Evolutionary conservation across 2,888 invertebrate genomes (phyloP).

Genomic region (Plusia festucae): DNA sequence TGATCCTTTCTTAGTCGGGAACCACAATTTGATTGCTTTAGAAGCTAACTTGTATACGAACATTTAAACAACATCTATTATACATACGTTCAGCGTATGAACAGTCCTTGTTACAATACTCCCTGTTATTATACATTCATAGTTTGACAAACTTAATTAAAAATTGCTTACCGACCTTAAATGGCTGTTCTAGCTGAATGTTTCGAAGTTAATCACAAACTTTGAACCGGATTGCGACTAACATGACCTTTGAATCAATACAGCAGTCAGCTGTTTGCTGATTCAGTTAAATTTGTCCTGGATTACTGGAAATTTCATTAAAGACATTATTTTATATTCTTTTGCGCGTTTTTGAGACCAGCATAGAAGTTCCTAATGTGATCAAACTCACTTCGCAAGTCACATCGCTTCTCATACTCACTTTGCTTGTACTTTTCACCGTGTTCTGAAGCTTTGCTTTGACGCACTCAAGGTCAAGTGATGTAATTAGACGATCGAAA

Average conservation of each 20-base stretch:
- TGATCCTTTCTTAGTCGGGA: conserved; percentile 6
- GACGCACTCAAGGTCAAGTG: no score
- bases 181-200: conserved; percentile 34
- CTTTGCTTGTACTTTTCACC: no score
- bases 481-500: no score
- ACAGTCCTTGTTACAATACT: conserved; percentile 20
- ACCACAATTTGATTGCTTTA: conserved; percentile 5
- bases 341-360: neutral
- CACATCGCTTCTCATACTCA: no score
- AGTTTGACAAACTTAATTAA: conserved; percentile 43
- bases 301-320: conserved; percentile 34
- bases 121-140: conserved; percentile 10
- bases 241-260: conserved; percentile 44
- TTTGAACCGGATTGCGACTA: conserved; percentile 27
- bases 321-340: conserved; percentile 25
- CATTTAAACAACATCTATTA: conserved; percentile 12
- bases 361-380: no score
- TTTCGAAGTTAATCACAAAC: conserved; percentile 45
- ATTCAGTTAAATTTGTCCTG: conserved; percentile 27
- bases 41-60: conserved; percentile 1
- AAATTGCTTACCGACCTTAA: conserved; percentile 27
- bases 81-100: neutral
- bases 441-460: no score
- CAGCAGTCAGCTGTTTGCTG: conserved; percentile 20
- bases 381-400: no score